These are phyloP conservation scores for Pyrrhia umbra DNA, from an alignment of 2,888 invertebrate genomes.

Conservation along the genomic window DNA sequence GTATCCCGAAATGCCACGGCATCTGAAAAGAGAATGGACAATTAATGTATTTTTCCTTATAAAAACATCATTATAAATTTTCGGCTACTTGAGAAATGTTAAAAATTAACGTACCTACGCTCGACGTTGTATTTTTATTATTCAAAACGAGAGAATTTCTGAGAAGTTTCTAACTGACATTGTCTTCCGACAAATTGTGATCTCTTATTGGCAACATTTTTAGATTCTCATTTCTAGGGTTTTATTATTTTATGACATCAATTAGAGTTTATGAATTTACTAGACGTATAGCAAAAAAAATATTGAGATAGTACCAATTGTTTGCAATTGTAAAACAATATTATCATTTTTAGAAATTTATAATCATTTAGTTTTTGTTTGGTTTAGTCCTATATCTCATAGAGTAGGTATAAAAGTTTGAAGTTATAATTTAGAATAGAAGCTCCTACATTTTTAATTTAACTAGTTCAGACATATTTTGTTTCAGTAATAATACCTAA, in stretches of 20 bases:
- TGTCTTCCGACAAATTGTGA: not conserved
- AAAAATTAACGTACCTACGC: not conserved
- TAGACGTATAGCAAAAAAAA: too few species aligned
- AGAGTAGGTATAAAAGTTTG: too few species aligned
- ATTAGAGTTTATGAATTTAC: not conserved
- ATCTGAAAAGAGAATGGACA: conserved; percentile 72
- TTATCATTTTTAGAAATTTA: too few species aligned
- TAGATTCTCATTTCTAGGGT: not conserved
- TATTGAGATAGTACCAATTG: too few species aligned
- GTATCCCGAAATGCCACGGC: conserved; percentile 65
- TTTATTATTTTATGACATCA: not conserved
- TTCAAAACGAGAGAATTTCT: not conserved
- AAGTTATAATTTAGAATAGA: too few species aligned
- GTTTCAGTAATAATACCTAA: not conserved
- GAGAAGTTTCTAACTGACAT: not conserved
- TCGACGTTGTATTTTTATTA: not conserved
- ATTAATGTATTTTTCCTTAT: conserved; percentile 42
- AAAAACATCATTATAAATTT: conserved; percentile 42
- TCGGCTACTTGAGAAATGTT: conserved; percentile 11
- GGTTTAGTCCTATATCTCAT: too few species aligned
- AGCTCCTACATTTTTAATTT: not conserved
- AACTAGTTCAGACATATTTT: not conserved
- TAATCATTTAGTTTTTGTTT: too few species aligned
- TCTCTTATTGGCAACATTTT: not conserved
- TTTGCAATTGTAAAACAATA: too few species aligned